phyloP scores from a whole-genome alignment of 2,888 invertebrate genomes.

The Cecidostiba fungosa region DNA sequence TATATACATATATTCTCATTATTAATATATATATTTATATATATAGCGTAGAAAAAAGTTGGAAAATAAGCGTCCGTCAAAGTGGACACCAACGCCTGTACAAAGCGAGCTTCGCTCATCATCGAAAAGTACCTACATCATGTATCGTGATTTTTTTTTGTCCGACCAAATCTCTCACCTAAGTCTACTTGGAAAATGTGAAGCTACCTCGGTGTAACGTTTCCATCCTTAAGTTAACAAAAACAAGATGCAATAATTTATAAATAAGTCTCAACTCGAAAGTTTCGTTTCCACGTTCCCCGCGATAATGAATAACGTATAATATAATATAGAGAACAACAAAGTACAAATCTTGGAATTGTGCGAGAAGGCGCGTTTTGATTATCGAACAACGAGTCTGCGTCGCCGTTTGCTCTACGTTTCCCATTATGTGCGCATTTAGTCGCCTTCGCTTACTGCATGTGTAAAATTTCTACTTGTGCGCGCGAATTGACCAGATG shows the following conservation, averaged over 20 bases:
- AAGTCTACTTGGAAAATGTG: background rate
- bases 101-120: slow-evolving; percentile 49
- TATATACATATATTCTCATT: slow-evolving; percentile 42
- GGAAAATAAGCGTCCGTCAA: slow-evolving; percentile 42
- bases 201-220: background rate
- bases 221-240: slow-evolving; percentile 34
- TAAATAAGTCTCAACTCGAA: slow-evolving; percentile 48
- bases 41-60: slow-evolving; percentile 54
- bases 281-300: slow-evolving; percentile 29
- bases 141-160: slow-evolving; percentile 4
- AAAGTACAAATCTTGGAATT: slow-evolving; percentile 47
- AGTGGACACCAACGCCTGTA: slow-evolving; percentile 51
- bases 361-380: slow-evolving; percentile 43
- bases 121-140: slow-evolving; percentile 24
- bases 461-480: background rate
- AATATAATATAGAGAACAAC: background rate
- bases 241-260: slow-evolving; percentile 57
- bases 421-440: background rate
- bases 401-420: slow-evolving; percentile 19
- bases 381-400: slow-evolving; percentile 53
- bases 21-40: slow-evolving; percentile 23
- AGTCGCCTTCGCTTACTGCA: background rate
- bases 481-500: background rate
- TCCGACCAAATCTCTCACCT: slow-evolving; percentile 9
- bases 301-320: slow-evolving; percentile 35